Base-by-base conservation (phyloP, 2,888 invertebrate species). In the Aphelenchoides bicaudatus region DNA sequence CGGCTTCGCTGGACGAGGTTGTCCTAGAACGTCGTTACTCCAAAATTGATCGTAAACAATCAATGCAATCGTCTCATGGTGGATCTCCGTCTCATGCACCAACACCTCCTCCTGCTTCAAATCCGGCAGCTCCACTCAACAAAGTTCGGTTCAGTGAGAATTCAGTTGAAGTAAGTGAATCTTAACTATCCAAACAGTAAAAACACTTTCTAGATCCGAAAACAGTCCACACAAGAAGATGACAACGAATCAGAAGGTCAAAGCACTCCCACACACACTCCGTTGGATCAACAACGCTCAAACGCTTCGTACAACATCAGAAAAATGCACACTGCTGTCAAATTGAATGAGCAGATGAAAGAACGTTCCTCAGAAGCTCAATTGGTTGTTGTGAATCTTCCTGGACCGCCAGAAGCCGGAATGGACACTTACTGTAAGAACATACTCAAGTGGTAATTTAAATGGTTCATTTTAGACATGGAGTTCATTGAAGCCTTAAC, bases 311-410 rank as follows among this genome's bases (percentile, higher is more conserved):
- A 72, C 65, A 78, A 94, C 78, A 93, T 98, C 51, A 87, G 94
- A 73, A 87, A 94, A 78, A 96, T 99, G 96, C 94, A 99, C 84
- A 98, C 98, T 55, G 98, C 98, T 65, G 90, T 99, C 70, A 91
- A 93, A 82, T 85, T 99, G 79, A 99, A 99, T 83, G 94, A 98
- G 83, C 90, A 91, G 34, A 94, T 99, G 82, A 89, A 91, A 74
- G 88, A 91, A 81, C 89, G 90, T 82, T 93, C 92, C 71, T 90
- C 90, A 80, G 91, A 93, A 83, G 90, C 98, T 80, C 91, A 94
- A 84, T 85, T 98, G 81, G 93, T 99, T 77, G 91, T 98, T 79
- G 86, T 99, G 78, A 98, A 98, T 85, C 86, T 98, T 80, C 98
- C 98, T 59, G 92, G 93, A 72, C 93, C 94, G 70, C 94, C 94